Evolutionary conservation across 2,888 invertebrate genomes (phyloP).

Genomic region (Gibbula magus): DNA sequence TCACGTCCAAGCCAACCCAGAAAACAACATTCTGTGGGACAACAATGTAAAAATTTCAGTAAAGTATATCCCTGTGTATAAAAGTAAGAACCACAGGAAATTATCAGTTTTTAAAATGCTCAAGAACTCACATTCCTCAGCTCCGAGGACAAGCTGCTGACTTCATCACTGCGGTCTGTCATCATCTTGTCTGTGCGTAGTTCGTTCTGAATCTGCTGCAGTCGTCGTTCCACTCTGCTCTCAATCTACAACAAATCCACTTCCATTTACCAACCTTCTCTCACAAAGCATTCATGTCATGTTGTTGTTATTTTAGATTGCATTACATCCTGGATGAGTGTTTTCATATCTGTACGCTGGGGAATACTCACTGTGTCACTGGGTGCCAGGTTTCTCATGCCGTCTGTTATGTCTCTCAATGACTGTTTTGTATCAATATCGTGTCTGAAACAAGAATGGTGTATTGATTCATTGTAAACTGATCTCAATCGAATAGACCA

Average conservation of each 20-base stretch:
- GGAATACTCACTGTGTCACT: conserved; percentile 60
- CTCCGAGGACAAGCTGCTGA: conserved; percentile 64
- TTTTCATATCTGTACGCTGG: conserved; percentile 34
- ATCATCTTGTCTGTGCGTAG: conserved; percentile 58
- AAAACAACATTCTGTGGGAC: no score
- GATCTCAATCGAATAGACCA: no score
- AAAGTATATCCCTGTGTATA: no score
- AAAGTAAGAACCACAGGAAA: no score
- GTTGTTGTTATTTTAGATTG: no score
- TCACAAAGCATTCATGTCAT: no score
- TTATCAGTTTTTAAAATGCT: no score
- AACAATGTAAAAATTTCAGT: no score
- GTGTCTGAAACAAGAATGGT: conserved; percentile 44
- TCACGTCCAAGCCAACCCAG: no score
- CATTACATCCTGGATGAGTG: no score
- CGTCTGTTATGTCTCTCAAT: conserved; percentile 58
- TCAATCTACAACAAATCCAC: conserved; percentile 54
- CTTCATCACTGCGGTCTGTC: conserved; percentile 61
- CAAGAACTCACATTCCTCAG: conserved; percentile 57
- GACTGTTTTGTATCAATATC: conserved; percentile 61
- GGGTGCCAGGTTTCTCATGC: conserved; percentile 48
- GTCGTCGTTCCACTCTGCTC: conserved; percentile 63
- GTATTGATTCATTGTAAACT: not conserved
- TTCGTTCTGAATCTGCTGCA: conserved; percentile 68
- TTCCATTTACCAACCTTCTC: no score